Evolutionary conservation across 2,113 vertebrate genomes (phyloP).

Genomic region (Lagopus leucura): DNA sequence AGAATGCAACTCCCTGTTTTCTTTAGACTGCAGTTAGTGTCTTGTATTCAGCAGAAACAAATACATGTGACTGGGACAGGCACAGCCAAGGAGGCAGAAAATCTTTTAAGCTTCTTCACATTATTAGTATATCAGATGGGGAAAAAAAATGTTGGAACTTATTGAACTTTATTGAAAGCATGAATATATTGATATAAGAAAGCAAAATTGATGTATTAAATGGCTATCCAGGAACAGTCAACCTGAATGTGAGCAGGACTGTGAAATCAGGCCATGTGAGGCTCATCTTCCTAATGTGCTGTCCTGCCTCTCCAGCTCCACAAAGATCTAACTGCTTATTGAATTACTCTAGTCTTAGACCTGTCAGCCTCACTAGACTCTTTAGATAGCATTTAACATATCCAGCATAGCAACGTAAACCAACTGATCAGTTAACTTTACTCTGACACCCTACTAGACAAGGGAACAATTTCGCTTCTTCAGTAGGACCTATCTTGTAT

Average conservation of each 20-base stretch:
- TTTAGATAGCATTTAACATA: neutral
- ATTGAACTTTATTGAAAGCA: slow-evolving; percentile 3
- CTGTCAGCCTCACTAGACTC: neutral
- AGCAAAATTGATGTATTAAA: neutral
- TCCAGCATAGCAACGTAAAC: neutral
- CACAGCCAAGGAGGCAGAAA: slow-evolving; percentile 21
- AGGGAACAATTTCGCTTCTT: neutral
- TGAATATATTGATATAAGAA: neutral
- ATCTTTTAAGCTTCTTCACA: neutral
- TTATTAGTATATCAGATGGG: neutral
- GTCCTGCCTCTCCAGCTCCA: neutral
- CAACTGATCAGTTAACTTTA: neutral
- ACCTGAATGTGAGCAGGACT: neutral
- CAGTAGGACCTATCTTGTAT: neutral
- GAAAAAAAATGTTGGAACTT: neutral
- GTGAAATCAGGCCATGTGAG: neutral
- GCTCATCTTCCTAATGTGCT: neutral
- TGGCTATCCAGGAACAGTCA: neutral
- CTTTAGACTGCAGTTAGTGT: neutral
- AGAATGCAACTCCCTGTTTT: neutral
- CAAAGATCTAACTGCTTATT: neutral
- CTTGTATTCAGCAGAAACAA: neutral
- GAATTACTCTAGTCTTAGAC: neutral
- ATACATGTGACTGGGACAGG: neutral
- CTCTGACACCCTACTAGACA: neutral